Base-by-base conservation (phyloP, 2,113 vertebrate species). In the human region DNA sequence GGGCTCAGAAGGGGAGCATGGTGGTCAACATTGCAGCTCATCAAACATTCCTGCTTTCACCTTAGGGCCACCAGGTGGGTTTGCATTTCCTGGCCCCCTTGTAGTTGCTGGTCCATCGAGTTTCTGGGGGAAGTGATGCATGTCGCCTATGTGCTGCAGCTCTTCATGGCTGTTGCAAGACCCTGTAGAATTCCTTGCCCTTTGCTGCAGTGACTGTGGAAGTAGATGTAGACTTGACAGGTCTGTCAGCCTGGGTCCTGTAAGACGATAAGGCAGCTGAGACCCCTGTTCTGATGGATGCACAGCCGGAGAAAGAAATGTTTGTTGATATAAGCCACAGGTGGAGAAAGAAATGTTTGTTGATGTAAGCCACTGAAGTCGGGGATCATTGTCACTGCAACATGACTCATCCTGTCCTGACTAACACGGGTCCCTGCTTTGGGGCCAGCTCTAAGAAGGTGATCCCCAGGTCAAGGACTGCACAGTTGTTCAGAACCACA, bases 271-370 rank as follows among this genome's bases (percentile, higher is more conserved):
- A 43, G 30, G 10, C 40, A 3, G 11, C 8, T 0, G 1, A 4
- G 18, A 59, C 11, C n/a, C 8, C 23, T 16, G 0, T 0, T 0
- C 9, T 1, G 1, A 3, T 0, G 38, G 32, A 8, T 0, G 0
- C 0, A 8, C 30, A 27, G 52, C 8, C 0, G 12, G 64, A 75
- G 40, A 9, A 48, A 61, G 83, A 32, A n/a, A 2, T 3, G 7
- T 72, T 32, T 0, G 55, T 11, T 64, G 27, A 64, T 30, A 25
- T 61, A 61, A 61, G 59, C 59, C 25, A 27, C 59, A 10, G 59
- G 8, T 0, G 25, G 64, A 75, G 40, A 8, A 48, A 68, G 83
- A 32, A 35, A 1, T 3, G 6, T 70, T n/a, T 0, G 55, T 9
- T 61, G 25, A 61, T 30, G 61, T 64, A 32, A 64, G 61, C 61